Percentiles rank a stretch among this genome's conserved stretches.
These are phyloP conservation scores for Crotalus viridis DNA, from an alignment of 2,113 vertebrate species.

Conservation along the genomic window DNA sequence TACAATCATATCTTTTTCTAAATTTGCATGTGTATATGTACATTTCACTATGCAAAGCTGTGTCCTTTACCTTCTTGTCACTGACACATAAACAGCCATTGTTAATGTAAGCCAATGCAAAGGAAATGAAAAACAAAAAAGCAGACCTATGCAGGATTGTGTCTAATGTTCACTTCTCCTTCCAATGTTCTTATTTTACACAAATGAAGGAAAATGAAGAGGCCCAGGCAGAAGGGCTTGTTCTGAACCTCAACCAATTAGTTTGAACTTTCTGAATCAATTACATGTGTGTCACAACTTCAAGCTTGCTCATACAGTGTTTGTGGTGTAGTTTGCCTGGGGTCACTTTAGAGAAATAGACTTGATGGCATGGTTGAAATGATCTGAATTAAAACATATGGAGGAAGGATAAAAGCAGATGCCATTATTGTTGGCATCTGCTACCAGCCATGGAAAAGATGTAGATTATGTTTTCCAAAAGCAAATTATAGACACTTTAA, in stretches of 20 bases:
- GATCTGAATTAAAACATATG: neutral
- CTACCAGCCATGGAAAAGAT: neutral
- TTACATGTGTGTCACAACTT: slow-evolving; percentile 53
- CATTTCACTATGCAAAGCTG: neutral
- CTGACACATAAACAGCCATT: neutral
- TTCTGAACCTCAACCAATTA: slow-evolving; percentile 50
- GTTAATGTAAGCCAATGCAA: neutral
- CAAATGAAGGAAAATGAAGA: slow-evolving; percentile 35
- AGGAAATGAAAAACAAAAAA: neutral
- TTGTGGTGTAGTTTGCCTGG: slow-evolving; percentile 55
- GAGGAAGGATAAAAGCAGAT: neutral
- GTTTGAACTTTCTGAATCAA: slow-evolving; percentile 56
- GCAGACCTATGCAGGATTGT: neutral
- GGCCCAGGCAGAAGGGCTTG: slow-evolving; percentile 36
- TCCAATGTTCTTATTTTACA: slow-evolving; percentile 21
- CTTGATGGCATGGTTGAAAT: neutral
- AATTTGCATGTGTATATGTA: neutral
- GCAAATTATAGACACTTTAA: neutral
- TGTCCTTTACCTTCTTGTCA: neutral
- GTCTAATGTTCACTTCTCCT: neutral
- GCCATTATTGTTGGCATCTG: neutral
- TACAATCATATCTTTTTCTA: neutral
- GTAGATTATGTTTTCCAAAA: neutral
- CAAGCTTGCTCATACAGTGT: slow-evolving; percentile 37
- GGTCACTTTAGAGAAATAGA: slow-evolving; percentile 51